Base-by-base conservation (phyloP, 2,113 vertebrate genomes). In the Crotalus viridis region DNA sequence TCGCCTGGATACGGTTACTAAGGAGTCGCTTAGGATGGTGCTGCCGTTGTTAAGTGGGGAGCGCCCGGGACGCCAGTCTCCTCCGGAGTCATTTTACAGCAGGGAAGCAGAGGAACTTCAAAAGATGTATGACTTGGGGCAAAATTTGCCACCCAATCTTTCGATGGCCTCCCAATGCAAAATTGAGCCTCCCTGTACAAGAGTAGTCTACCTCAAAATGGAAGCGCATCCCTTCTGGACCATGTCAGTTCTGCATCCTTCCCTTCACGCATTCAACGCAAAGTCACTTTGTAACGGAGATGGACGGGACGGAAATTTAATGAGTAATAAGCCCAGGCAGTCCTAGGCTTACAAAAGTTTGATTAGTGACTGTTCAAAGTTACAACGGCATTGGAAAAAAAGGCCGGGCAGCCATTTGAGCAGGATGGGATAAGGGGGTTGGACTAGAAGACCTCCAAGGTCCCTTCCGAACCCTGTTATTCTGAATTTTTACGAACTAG, bases 21-120 rank as follows among this genome's bases (percentile, higher is more conserved):
- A 95, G 91, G 89, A 96, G 94, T 89, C 93, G 90, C 69, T 87
- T 6, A 91, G 96, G 94, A 96, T 95, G 87, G 93, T 91, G 3
- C 28, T 13, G 61, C 61, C 0, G 28, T 15, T 69, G 13, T 51
- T 69, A 13, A n/a, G 28, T 13, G 10, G 26, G 61, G 61, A 1
- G 12, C 28, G 1, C 28, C 61, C n/a, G 61, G 12, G 12, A 2
- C 10, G 61, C 61, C 4, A 94, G 96, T 91, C 90, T 92, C 3
- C 88, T 3, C 0, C 1, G 93, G 95, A 92, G 90, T 57, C 87
- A 91, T 74, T 91, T 2, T 5, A 15, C 93, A 95, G 91, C 43
- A 19, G 90, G 89, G 48, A 94, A 52, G 39, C 39, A 39, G 39
- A 39, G 39, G 39, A 39, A 39, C 39, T 39, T 39, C 39, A 39